phyloP scores from a whole-genome alignment of 2,113 vertebrate genomes.

The Oryctolagus cuniculus region DNA sequence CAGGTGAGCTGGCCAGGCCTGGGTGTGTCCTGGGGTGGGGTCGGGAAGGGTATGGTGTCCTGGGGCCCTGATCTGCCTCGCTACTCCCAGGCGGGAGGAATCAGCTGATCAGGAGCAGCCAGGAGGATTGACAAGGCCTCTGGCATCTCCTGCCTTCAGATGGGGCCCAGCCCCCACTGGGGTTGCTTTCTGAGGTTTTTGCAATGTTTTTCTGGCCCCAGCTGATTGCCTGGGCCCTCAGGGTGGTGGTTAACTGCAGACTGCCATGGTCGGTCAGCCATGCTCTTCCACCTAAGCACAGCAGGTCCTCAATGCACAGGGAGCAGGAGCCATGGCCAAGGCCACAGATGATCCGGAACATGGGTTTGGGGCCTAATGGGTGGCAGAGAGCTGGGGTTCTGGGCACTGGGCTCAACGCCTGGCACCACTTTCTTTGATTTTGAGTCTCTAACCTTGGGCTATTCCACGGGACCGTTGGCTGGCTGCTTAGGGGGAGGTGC shows the following conservation, averaged over 20 bases:
- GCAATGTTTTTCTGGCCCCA: neutral
- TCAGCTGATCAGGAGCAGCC: neutral
- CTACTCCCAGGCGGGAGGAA: neutral
- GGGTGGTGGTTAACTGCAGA: neutral
- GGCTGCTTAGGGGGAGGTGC: neutral
- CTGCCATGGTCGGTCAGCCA: too few species aligned
- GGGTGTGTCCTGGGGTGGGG: neutral
- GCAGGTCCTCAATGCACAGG: neutral
- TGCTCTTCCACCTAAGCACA: neutral
- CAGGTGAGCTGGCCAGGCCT: constrained; percentile 45
- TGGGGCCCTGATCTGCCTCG: neutral
- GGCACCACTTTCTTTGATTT: neutral
- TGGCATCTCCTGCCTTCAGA: neutral
- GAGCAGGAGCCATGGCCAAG: too few species aligned
- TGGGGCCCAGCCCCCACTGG: rapidly evolving
- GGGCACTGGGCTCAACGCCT: neutral
- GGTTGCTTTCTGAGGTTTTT: neutral
- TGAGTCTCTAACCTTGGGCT: neutral
- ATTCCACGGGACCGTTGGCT: neutral
- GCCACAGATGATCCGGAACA: neutral
- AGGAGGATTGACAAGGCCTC: neutral
- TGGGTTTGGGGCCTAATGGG: neutral
- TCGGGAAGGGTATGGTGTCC: too few species aligned
- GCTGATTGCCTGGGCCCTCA: neutral
- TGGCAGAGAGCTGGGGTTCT: neutral